These are phyloP conservation scores for Spialia ferax DNA, from an alignment of 2,888 invertebrate genomes.

Conservation along the genomic window DNA sequence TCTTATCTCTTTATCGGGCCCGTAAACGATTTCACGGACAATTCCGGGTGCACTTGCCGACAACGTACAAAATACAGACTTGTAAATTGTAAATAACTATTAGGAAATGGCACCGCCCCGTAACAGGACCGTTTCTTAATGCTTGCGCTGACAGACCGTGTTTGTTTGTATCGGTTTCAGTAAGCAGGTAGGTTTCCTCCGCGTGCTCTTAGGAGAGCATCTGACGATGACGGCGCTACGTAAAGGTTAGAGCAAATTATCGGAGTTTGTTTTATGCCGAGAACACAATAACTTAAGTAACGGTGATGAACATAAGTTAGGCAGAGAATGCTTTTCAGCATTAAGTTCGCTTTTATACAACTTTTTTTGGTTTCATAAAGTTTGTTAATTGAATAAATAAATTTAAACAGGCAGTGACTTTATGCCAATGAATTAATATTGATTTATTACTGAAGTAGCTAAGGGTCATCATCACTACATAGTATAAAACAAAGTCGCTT, in stretches of 20 bases:
- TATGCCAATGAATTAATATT: too few relatives aligned
- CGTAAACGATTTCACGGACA: slow-evolving; percentile 66
- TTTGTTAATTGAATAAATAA: too few relatives aligned
- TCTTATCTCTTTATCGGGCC: slow-evolving; percentile 74
- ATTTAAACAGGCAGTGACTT: too few relatives aligned
- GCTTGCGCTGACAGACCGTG: slow-evolving; percentile 59
- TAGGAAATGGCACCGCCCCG: slow-evolving; percentile 67
- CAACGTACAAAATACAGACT: slow-evolving; percentile 67
- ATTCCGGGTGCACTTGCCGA: slow-evolving; percentile 55
- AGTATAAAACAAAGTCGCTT: too few relatives aligned
- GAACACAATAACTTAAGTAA: too few relatives aligned
- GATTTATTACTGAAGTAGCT: too few relatives aligned
- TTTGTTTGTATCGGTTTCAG: slow-evolving; percentile 63
- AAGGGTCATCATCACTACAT: too few relatives aligned
- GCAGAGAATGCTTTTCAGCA: too few relatives aligned
- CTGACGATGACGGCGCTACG: background rate
- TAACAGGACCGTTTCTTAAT: slow-evolving; percentile 56
- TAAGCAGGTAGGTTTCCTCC: slow-evolving; percentile 46
- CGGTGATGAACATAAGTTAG: too few relatives aligned
- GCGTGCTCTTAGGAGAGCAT: slow-evolving; percentile 58
- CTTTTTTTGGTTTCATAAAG: too few relatives aligned
- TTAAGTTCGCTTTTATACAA: too few relatives aligned
- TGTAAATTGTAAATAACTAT: slow-evolving; percentile 76
- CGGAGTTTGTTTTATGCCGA: slow-evolving; percentile 33
- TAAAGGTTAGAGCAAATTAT: background rate